Conservation (phyloP, 2,113 vertebrate species). For the Chaenogobius annularis region DNA sequence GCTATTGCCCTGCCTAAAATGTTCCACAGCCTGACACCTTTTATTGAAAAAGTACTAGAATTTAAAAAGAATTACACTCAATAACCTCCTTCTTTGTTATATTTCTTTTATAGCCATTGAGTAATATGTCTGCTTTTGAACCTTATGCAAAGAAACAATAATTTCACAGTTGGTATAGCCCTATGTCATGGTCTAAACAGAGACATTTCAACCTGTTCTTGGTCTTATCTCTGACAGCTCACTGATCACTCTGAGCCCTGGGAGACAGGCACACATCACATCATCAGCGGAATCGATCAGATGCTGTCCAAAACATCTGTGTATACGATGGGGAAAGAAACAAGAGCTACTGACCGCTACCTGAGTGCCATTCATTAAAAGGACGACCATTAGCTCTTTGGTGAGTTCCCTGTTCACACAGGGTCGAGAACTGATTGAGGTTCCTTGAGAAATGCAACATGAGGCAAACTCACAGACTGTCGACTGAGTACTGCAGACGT, state of each 20-base stretch:
- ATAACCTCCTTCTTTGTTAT: too few species aligned
- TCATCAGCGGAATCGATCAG: constrained; percentile 4
- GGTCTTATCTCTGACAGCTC: constrained; percentile 11
- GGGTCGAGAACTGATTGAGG: not conserved
- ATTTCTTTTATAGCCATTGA: too few species aligned
- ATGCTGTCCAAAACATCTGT: not conserved
- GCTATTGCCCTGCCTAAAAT: too few species aligned
- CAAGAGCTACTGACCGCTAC: not conserved
- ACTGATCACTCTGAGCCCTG: constrained; percentile 3
- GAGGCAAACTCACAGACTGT: not conserved
- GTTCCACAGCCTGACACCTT: too few species aligned
- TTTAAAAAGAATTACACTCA: too few species aligned
- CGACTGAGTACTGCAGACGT: too few species aligned
- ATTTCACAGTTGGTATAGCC: not conserved
- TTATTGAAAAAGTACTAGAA: too few species aligned
- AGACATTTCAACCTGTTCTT: constrained; percentile 4
- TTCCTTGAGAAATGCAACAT: too few species aligned
- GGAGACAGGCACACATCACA: constrained; percentile 7
- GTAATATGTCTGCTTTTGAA: not conserved
- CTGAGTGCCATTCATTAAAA: not conserved
- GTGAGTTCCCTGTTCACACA: constrained; percentile 3
- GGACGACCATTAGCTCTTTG: not conserved
- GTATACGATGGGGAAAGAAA: not conserved
- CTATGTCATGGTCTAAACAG: not conserved
- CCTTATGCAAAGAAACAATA: not conserved